A percentile compares a stretch with the other conserved stretches of the same genome.
Evolutionary conservation across 2,888 invertebrate genomes (phyloP).

Genomic region (Drosophila siamana): DNA sequence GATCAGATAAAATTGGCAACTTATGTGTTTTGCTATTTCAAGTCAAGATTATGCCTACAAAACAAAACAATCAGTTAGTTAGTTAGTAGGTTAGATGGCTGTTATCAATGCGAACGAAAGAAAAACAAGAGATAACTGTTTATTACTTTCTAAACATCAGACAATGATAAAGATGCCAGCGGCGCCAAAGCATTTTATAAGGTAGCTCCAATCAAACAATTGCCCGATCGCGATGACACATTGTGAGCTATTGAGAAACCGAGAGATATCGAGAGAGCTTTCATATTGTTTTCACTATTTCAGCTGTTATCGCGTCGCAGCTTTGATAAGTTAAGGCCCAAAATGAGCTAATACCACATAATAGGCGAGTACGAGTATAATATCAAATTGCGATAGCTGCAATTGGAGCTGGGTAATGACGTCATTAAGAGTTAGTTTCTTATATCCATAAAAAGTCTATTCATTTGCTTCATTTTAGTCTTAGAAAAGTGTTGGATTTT

Average conservation of each 20-base stretch:
- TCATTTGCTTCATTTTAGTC: conserved; percentile 11
- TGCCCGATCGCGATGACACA: conserved; percentile 4
- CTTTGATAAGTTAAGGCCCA: conserved; percentile 43
- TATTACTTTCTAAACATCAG: conserved; percentile 30
- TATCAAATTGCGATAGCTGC: conserved; percentile 33
- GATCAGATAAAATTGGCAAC: neutral
- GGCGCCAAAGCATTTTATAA: conserved; percentile 4
- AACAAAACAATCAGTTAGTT: conserved; percentile 1
- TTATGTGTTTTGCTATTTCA: conserved; percentile 17
- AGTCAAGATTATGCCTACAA: neutral
- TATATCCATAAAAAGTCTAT: conserved; percentile 4
- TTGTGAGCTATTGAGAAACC: conserved; percentile 2
- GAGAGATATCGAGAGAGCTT: neutral
- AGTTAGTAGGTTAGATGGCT: neutral
- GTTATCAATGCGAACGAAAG: conserved; percentile 9
- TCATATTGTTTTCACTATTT: neutral
- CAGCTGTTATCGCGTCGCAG: conserved; percentile 42
- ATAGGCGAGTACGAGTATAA: conserved; percentile 24
- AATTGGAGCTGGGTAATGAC: conserved; percentile 23
- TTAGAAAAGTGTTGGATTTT: conserved; percentile 39
- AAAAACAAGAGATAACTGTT: conserved; percentile 26
- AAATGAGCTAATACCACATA: conserved; percentile 42
- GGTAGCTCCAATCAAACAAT: conserved; percentile 16
- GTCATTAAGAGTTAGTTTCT: conserved; percentile 27
- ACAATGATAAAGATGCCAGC: conserved; percentile 9